A percentile compares a stretch with the other conserved stretches of the same genome.
These are phyloP conservation scores for Zapus hudsonius DNA, from an alignment of 2,113 vertebrate genomes.

Conservation along the genomic window DNA sequence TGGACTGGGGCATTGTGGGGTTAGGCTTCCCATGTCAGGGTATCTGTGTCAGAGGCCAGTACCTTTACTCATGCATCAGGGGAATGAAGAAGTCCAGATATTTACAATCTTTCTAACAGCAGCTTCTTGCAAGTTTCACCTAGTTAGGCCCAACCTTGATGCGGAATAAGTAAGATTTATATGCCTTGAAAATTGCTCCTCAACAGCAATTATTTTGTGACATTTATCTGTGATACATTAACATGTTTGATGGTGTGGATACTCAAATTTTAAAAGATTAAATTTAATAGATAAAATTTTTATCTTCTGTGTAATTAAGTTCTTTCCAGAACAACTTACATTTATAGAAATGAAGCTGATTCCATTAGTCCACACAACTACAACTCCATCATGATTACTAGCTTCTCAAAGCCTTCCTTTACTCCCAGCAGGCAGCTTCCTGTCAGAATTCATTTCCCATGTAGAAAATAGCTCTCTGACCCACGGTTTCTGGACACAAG, in stretches of 20 bases:
- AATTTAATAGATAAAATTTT: background rate
- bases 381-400: slow-evolving; percentile 39
- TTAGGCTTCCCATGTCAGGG: too few species aligned
- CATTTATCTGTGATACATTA: background rate
- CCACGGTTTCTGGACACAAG: slow-evolving; percentile 59
- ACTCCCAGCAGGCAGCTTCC: slow-evolving; percentile 59
- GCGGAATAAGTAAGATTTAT: background rate
- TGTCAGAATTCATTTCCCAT: slow-evolving; percentile 75
- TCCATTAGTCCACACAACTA: slow-evolving; percentile 46
- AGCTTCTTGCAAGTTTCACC: background rate
- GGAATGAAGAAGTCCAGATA: too few species aligned
- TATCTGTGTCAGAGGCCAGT: too few species aligned
- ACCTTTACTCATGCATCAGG: too few species aligned
- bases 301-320: slow-evolving; percentile 53
- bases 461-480: slow-evolving; percentile 70
- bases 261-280: slow-evolving; percentile 22
- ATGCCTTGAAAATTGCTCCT: background rate
- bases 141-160: slow-evolving; percentile 10
- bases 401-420: slow-evolving; percentile 57
- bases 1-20: too few species aligned
- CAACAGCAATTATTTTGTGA: background rate
- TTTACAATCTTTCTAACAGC: background rate
- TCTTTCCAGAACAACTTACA: slow-evolving; percentile 11
- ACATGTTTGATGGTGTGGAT: background rate
- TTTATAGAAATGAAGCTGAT: background rate